A percentile compares a stretch with the other conserved stretches of the same genome.
Evolutionary conservation across 2,888 invertebrate species (phyloP).

Genomic region (Drosophila stalkeri): DNA sequence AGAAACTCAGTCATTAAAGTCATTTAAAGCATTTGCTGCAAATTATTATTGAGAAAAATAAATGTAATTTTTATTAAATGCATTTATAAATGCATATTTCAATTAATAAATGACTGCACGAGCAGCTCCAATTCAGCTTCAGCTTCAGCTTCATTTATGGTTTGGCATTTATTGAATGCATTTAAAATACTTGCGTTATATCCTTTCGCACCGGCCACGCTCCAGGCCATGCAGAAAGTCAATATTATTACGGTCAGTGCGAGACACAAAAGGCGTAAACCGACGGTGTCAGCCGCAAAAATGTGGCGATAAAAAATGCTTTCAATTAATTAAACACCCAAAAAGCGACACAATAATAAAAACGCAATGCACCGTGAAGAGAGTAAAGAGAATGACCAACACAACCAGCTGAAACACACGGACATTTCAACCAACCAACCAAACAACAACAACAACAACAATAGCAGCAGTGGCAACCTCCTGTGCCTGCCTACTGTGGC

Average conservation of each 20-base stretch:
- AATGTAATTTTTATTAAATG: background rate
- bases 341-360: slow-evolving; percentile 58
- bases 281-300: slow-evolving; percentile 54
- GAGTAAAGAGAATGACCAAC: slow-evolving; percentile 24
- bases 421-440: slow-evolving; percentile 25
- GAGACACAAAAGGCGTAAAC: slow-evolving; percentile 44
- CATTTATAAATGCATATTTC: slow-evolving; percentile 37
- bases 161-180: slow-evolving; percentile 27
- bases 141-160: slow-evolving; percentile 30
- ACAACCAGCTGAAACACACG: slow-evolving; percentile 9
- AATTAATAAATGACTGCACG: slow-evolving; percentile 56
- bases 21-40: background rate
- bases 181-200: slow-evolving; percentile 12
- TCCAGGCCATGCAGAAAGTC: slow-evolving; percentile 57
- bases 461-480: background rate
- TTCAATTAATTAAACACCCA: slow-evolving; percentile 79
- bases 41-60: background rate
- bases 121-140: slow-evolving; percentile 2
- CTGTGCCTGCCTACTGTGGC: slow-evolving; percentile 46
- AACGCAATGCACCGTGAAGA: slow-evolving; percentile 41
- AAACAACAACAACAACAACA: slow-evolving; percentile 14
- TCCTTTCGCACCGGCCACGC: background rate
- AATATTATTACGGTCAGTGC: slow-evolving; percentile 64
- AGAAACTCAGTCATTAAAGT: background rate
- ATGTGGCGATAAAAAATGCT: slow-evolving; percentile 66